Evolutionary conservation across 2,113 vertebrate species (phyloP).

Genomic region (Parus major): DNA sequence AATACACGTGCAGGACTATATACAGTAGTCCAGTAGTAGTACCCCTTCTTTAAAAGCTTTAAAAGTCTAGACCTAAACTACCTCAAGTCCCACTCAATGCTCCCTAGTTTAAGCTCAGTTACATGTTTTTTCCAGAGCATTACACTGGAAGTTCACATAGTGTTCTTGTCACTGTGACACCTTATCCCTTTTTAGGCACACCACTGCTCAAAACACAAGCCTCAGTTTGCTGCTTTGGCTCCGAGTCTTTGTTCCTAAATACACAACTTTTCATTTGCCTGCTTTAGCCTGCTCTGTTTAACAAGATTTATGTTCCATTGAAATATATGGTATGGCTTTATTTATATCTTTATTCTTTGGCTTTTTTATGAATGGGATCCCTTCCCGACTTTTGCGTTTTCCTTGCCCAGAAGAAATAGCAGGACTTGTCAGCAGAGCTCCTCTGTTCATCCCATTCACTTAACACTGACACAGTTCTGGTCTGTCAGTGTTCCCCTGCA

Average conservation of each 20-base stretch:
- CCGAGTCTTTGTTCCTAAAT: not conserved
- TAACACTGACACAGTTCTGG: not conserved
- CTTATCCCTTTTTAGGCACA: not conserved
- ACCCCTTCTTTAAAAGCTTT: not conserved
- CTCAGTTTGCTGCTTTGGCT: not conserved
- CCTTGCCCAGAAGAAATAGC: not conserved
- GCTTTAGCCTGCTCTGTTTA: not conserved
- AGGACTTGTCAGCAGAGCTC: not conserved
- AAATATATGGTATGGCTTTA: not conserved
- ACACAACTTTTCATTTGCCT: not conserved
- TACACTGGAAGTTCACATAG: not conserved
- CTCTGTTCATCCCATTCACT: not conserved
- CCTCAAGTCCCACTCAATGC: not conserved
- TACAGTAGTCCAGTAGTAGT: not conserved
- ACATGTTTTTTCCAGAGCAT: not conserved
- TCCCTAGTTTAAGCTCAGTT: not conserved
- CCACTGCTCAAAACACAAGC: not conserved
- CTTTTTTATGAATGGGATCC: slow-evolving; percentile 11
- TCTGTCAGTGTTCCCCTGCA: not conserved
- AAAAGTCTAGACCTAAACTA: not conserved
- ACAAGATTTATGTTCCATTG: not conserved
- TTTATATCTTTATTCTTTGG: not conserved
- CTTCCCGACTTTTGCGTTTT: not conserved
- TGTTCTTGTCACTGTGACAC: not conserved
- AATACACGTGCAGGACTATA: not conserved